These are phyloP conservation scores for Ceriagrion tenellum DNA, from an alignment of 2,888 invertebrate species.

Conservation along the genomic window DNA sequence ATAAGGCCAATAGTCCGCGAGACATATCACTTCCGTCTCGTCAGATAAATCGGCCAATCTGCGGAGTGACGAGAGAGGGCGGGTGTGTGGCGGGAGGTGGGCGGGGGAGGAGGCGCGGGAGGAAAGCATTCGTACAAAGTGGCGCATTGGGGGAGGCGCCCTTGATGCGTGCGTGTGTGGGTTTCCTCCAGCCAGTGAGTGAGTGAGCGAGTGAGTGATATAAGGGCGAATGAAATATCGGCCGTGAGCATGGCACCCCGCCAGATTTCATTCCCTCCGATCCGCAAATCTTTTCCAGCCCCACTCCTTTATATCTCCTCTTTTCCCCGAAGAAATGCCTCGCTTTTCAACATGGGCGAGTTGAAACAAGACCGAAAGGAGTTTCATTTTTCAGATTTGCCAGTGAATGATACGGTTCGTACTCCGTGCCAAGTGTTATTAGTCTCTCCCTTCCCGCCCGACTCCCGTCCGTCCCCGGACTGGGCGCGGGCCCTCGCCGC, in stretches of 20 bases:
- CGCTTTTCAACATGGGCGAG: neutral
- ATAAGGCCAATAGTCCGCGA: constrained; percentile 53
- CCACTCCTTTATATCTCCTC: neutral
- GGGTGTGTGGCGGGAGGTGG: neutral
- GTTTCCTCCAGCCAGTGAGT: neutral
- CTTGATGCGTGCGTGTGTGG: constrained; percentile 11
- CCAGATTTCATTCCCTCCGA: constrained; percentile 22
- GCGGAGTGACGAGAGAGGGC: constrained; percentile 34
- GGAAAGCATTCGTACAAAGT: neutral
- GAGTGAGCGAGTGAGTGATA: neutral
- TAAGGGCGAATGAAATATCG: constrained; percentile 15
- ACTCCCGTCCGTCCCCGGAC: neutral
- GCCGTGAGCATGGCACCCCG: constrained; percentile 25
- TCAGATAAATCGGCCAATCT: constrained; percentile 54
- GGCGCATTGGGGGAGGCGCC: neutral
- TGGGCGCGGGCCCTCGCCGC: neutral
- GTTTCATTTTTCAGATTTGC: constrained; percentile 32
- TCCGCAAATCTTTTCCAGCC: neutral
- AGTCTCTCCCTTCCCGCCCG: neutral
- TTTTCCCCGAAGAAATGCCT: constrained; percentile 16
- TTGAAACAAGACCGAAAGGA: constrained; percentile 24
- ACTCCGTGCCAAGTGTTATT: constrained; percentile 36
- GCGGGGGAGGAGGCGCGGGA: neutral
- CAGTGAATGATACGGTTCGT: constrained; percentile 22
- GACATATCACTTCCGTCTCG: constrained; percentile 47